Evolutionary conservation across 2,797 vertebrate species (phyloP).

Genomic region (Notamacropus eugenii): DNA sequence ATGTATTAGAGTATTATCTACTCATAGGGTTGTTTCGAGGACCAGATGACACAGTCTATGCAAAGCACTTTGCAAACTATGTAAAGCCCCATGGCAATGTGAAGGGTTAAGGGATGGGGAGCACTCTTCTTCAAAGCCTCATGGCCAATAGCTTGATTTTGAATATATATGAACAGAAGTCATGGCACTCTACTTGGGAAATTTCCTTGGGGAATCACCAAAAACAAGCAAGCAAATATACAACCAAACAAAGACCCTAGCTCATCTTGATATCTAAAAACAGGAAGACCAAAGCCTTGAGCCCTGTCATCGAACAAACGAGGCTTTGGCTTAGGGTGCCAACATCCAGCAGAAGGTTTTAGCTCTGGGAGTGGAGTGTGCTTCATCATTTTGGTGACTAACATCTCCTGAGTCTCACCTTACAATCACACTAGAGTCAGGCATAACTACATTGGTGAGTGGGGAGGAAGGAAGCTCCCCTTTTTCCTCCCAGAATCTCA

Average conservation of each 20-base stretch:
- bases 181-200: not conserved
- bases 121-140: not conserved
- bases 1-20: too few species aligned
- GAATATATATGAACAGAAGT: not conserved
- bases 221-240: not conserved
- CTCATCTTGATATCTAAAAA: not conserved
- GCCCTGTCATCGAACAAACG: not conserved
- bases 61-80: accelerated
- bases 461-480: not conserved
- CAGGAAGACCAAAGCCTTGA: not conserved
- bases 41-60: not conserved
- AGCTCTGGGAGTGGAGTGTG: not conserved
- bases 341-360: not conserved
- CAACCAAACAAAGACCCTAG: not conserved
- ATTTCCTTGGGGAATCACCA: not conserved
- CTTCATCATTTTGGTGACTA: not conserved
- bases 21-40: not conserved
- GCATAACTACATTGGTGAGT: not conserved
- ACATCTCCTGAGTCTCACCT: not conserved
- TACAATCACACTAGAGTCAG: not conserved
- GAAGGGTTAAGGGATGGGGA: not conserved
- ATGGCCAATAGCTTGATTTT: not conserved
- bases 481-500: not conserved
- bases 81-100: not conserved
- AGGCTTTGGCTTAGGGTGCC: not conserved